Conservation (phyloP, 1,140 invertebrate genomes). For the Panonychus citri region DNA sequence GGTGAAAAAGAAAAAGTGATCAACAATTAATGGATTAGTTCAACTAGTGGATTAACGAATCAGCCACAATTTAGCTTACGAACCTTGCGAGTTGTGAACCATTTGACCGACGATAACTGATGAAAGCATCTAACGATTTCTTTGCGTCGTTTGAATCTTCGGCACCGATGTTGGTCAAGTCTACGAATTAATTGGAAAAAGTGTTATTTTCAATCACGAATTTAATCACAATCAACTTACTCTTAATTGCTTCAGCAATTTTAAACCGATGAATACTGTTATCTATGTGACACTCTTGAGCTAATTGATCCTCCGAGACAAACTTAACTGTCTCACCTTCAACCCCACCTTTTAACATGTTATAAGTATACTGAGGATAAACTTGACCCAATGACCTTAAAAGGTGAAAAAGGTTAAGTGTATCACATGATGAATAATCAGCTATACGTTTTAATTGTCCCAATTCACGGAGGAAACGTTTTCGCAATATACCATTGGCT, state of each 20-base stretch:
- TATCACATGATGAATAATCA: constrained; percentile 84
- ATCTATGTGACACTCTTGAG: constrained; percentile 61
- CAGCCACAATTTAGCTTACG: no score
- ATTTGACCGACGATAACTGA: constrained; percentile 89
- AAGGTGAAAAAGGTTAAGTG: constrained; percentile 70
- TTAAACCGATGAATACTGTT: constrained; percentile 83
- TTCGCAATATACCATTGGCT: constrained; percentile 69
- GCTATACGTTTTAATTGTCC: constrained; percentile 86
- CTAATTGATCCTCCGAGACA: constrained; percentile 69
- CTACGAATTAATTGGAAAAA: not conserved
- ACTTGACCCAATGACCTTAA: constrained; percentile 62
- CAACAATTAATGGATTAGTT: no score
- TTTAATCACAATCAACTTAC: constrained; percentile 23
- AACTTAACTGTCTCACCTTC: constrained; percentile 47
- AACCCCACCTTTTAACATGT: constrained; percentile 80
- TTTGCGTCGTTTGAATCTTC: constrained; percentile 23
- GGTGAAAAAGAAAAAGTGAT: not conserved
- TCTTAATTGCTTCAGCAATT: constrained; percentile 65
- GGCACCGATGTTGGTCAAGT: not conserved
- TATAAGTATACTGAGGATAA: constrained; percentile 88
- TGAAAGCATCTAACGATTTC: constrained; percentile 84
- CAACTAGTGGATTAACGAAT: no score
- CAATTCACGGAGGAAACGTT: constrained; percentile 78
- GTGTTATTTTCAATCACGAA: not conserved
- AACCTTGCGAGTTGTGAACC: constrained; percentile 83